Percentiles rank a stretch among this genome's conserved stretches.
Evolutionary conservation across 1,140 invertebrate genomes (phyloP).

Genomic region (Drosophila erecta): DNA sequence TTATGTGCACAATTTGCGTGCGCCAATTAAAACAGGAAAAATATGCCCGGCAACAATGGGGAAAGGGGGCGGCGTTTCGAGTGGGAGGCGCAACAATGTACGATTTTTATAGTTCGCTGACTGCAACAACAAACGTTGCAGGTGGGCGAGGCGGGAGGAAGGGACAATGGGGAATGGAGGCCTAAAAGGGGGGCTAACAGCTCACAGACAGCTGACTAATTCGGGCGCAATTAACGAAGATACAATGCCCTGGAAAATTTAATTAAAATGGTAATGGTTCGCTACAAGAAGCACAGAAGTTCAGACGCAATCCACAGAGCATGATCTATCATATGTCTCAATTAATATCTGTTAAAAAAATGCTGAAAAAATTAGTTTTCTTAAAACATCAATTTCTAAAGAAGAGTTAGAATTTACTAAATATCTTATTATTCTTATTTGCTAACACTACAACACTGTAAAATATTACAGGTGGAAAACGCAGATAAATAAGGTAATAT

Average conservation of each 20-base stretch:
- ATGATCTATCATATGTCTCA: neutral
- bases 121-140: constrained; percentile 48
- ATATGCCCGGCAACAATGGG: constrained; percentile 17
- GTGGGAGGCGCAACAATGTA: constrained; percentile 51
- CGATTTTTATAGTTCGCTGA: constrained; percentile 71
- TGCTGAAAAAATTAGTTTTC: neutral
- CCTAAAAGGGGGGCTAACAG: constrained; percentile 15
- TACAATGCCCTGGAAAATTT: constrained; percentile 20
- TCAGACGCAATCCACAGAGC: neutral
- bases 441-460: too few relatives aligned
- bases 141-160: neutral
- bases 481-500: too few relatives aligned
- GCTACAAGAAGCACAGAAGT: neutral
- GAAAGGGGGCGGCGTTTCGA: neutral
- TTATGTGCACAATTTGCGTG: constrained; percentile 79
- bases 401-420: too few relatives aligned
- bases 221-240: constrained; percentile 23
- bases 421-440: too few relatives aligned
- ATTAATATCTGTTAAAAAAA: neutral
- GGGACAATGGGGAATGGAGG: too few relatives aligned
- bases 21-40: constrained; percentile 70
- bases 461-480: too few relatives aligned
- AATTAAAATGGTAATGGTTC: neutral
- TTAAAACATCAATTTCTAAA: too few relatives aligned
- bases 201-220: constrained; percentile 30